These are phyloP conservation scores for Myopa testacea DNA, from an alignment of 2,888 invertebrate genomes.

Conservation along the genomic window DNA sequence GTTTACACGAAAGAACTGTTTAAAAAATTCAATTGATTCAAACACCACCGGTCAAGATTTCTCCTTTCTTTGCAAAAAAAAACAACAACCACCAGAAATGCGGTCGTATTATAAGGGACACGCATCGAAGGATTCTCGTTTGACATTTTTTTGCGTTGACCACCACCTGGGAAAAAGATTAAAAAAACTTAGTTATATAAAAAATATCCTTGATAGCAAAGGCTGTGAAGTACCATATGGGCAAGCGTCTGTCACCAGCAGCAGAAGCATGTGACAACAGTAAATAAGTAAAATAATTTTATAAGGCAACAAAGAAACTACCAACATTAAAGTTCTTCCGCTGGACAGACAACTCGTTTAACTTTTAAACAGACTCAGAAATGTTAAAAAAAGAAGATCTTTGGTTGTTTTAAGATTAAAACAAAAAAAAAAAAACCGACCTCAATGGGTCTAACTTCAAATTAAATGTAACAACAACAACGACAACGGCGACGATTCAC, in stretches of 20 bases:
- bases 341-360: neutral
- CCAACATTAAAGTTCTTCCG: conserved; percentile 22
- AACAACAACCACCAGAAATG: neutral
- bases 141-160: neutral
- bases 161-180: conserved; percentile 10
- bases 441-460: neutral
- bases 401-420: neutral
- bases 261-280: neutral
- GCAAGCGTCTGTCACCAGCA: neutral
- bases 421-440: neutral
- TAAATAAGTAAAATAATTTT: neutral
- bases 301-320: neutral
- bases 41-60: too few relatives aligned
- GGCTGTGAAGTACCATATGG: conserved; percentile 3
- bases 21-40: neutral
- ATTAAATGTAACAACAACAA: conserved; percentile 13
- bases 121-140: neutral
- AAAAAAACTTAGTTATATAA: neutral
- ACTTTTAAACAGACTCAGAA: neutral
- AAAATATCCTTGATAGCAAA: conserved; percentile 1
- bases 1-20: neutral
- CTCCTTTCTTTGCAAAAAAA: neutral
- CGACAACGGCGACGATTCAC: neutral
- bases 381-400: neutral
- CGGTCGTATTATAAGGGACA: neutral